These are phyloP conservation scores for Oscheius sp. DNA, from an alignment of 1,140 invertebrate genomes.

Conservation along the genomic window DNA sequence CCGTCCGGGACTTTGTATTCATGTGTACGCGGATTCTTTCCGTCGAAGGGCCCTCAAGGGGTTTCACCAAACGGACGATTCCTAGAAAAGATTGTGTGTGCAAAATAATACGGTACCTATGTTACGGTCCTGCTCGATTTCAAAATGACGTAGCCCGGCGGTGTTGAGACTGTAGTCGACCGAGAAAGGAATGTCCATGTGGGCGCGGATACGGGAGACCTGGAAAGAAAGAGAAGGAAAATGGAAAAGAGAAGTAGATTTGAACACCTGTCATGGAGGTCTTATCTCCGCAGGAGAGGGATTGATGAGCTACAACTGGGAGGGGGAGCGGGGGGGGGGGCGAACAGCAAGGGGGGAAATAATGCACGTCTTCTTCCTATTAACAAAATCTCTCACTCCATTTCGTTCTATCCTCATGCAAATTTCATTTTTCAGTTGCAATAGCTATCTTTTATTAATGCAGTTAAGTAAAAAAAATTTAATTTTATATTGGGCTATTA, in stretches of 20 bases:
- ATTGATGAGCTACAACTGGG: too few species aligned
- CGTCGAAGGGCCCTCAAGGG: constrained; percentile 32
- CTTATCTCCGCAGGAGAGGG: too few species aligned
- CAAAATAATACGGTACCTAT: constrained; percentile 22
- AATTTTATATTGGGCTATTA: too few species aligned
- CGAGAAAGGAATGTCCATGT: constrained; percentile 44
- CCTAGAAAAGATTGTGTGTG: constrained; percentile 27
- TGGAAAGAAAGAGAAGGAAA: neutral
- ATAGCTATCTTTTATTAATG: too few species aligned
- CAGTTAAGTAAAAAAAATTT: too few species aligned
- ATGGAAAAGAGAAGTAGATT: neutral
- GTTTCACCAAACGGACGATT: constrained; percentile 39
- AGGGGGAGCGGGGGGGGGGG: too few species aligned
- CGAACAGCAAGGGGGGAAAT: too few species aligned
- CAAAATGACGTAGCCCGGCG: constrained; percentile 18
- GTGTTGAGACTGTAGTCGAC: constrained; percentile 38
- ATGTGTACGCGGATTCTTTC: constrained; percentile 39
- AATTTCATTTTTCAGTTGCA: too few species aligned
- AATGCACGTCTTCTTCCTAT: too few species aligned
- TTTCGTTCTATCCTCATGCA: too few species aligned
- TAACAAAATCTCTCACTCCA: too few species aligned
- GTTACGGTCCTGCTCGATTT: constrained; percentile 35
- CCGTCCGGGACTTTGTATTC: constrained; percentile 35
- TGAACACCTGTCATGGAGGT: too few species aligned
- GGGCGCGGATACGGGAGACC: constrained; percentile 35